phyloP scores from a whole-genome alignment of 92 coral and sea anemone genomes.

The Scolanthus callimorphus region DNA sequence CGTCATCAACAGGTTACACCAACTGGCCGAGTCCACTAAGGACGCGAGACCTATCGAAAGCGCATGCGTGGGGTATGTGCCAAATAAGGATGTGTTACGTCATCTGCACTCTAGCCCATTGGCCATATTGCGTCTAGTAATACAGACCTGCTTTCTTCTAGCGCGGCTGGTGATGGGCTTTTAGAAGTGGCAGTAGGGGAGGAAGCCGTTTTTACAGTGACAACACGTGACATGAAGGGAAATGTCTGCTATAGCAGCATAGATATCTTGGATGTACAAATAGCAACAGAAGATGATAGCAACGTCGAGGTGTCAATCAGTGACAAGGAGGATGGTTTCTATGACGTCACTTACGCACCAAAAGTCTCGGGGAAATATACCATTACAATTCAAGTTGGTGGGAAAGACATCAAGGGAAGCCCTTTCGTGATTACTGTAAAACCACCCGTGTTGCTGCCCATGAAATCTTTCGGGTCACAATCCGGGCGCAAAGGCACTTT shows the following conservation, averaged over 20 bases:
- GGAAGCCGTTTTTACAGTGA: constrained; percentile 62
- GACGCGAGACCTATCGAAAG: constrained; percentile 74
- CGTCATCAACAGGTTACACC: constrained; percentile 58
- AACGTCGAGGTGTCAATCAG: constrained; percentile 20
- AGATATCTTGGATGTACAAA: constrained; percentile 44
- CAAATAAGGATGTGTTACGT: constrained; percentile 64
- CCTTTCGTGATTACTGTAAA: constrained; percentile 58
- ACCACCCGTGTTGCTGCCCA: constrained; percentile 75
- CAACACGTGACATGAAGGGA: constrained; percentile 69
- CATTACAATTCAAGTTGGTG: constrained; percentile 42
- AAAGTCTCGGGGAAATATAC: constrained; percentile 55
- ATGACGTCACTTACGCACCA: constrained; percentile 60
- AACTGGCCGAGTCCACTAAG: constrained; percentile 38
- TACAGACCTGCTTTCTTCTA: constrained; percentile 61
- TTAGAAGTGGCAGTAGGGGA: constrained; percentile 71
- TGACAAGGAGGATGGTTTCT: constrained; percentile 59
- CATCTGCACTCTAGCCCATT: constrained; percentile 54
- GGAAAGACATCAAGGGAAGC: constrained; percentile 64
- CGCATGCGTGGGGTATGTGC: constrained; percentile 65
- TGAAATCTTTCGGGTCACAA: constrained; percentile 72
- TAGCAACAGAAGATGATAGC: constrained; percentile 45
- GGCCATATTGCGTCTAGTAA: constrained; percentile 77
- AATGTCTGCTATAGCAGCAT: constrained; percentile 69
- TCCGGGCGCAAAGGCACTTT: constrained; percentile 59
- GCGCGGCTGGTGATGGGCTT: constrained; percentile 67